Evolutionary conservation across 2,888 invertebrate species (phyloP), one percentile per base, ranked within the genome.

Genomic region (Mylabris sibirica): DNA sequence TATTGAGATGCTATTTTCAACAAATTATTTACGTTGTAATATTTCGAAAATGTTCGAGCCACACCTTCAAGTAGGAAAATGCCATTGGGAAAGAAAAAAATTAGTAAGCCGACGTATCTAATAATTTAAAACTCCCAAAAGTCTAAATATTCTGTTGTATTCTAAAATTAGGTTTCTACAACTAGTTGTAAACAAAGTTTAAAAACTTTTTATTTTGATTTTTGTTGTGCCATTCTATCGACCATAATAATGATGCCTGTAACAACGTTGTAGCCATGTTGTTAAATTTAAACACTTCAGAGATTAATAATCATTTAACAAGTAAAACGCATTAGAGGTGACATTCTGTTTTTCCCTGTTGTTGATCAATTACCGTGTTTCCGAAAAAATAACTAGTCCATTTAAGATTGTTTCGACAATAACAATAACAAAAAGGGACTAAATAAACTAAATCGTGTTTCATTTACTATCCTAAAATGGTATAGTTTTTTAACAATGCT

Each of bases 231-330:
- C 20, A 49, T 11, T 49, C 20, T 53, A 53, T 53, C 53, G 22
- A 24, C 53, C 2, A 12, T 78, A 79, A 79, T 80, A 82, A 80
- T 77, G 77, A 80, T 78, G 74, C 8, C 77, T 80, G 79, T 82
- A 82, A 84, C 81, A 81, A 82, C 79, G 80, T 80, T 83, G 83
- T 83, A 81, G 80, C 78, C 77, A 78, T 79, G 82, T 83, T 83
- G 83, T 84, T 82, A 83, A 82, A 80, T 79, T 83, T 83, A 83
- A 84, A 83, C 81, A 82, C 81, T 82, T 77, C 76, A 62, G 77
- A 79, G 83, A 83, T 83, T 83, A 82, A 83, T 82, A 83, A 84
- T 82, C 81, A 77, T 77, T 74, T 80, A 53, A 84, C 84, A 84
- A 78, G 83, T 80, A 83, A 84, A 84, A 81, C 78, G 83, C 84